Percentiles rank a stretch among this genome's conserved stretches.
These are phyloP conservation scores for Oreohelix idahoensis DNA, from an alignment of 1,140 invertebrate genomes.

Conservation along the genomic window DNA sequence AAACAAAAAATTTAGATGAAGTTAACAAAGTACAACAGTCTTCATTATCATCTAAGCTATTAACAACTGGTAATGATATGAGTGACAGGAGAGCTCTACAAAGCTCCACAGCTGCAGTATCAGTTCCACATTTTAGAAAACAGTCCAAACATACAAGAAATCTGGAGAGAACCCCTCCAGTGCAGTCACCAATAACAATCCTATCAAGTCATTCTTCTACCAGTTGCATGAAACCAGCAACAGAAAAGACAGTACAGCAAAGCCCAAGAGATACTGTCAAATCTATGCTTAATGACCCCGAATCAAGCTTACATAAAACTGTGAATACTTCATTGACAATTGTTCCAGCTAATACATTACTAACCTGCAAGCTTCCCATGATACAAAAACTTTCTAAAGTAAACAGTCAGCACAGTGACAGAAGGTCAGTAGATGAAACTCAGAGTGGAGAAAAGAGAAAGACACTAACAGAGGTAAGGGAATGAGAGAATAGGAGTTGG, in stretches of 20 bases:
- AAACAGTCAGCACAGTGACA: not conserved
- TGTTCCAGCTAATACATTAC: not conserved
- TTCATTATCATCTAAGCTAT: not conserved
- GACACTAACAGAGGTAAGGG: not conserved
- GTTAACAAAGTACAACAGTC: not conserved
- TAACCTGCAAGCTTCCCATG: not conserved
- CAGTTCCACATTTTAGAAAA: constrained; percentile 14
- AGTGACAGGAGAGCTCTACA: not conserved
- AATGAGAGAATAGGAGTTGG: constrained; percentile 16
- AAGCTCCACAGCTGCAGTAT: not conserved
- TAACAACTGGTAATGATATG: not conserved
- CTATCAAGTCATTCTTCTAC: not conserved
- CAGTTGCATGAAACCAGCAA: not conserved
- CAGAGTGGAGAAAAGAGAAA: not conserved
- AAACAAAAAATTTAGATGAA: not conserved
- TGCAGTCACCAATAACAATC: not conserved
- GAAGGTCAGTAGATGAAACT: not conserved
- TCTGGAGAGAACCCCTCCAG: not conserved
- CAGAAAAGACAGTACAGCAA: not conserved
- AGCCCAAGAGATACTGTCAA: not conserved
- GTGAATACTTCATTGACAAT: not conserved
- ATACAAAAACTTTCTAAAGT: not conserved
- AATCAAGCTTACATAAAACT: not conserved
- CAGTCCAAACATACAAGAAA: not conserved
- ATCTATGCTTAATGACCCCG: not conserved